A percentile compares a stretch with the other conserved stretches of the same genome.
These are phyloP conservation scores for Hemaris fuciformis DNA, from an alignment of 2,888 invertebrate genomes.

Conservation along the genomic window DNA sequence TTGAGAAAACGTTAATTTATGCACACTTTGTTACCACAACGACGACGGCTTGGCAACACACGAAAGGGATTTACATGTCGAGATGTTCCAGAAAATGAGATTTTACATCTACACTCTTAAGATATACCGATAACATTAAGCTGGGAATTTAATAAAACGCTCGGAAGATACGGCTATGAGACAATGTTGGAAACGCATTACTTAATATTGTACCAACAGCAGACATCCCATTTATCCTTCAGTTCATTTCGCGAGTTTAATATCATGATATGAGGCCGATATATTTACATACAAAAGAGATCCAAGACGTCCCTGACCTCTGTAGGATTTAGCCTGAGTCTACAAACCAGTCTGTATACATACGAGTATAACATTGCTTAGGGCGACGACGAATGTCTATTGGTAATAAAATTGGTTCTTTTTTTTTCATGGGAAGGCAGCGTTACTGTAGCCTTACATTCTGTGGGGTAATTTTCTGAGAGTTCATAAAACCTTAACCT, in stretches of 20 bases:
- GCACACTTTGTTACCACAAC: constrained; percentile 72
- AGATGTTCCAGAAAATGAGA: constrained; percentile 52
- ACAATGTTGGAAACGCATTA: neutral
- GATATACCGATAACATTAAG: constrained; percentile 15
- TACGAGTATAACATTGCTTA: too few relatives aligned
- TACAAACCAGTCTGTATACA: too few relatives aligned
- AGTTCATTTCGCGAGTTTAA: neutral
- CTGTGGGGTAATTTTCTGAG: too few relatives aligned
- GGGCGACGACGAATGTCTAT: too few relatives aligned
- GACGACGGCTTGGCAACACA: constrained; percentile 56
- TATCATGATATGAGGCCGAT: too few relatives aligned
- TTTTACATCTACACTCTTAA: constrained; percentile 38
- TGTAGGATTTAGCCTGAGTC: too few relatives aligned
- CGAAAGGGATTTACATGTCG: constrained; percentile 63
- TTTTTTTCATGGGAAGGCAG: too few relatives aligned
- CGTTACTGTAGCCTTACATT: too few relatives aligned
- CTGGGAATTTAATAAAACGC: constrained; percentile 2
- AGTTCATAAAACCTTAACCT: too few relatives aligned
- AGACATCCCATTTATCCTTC: neutral
- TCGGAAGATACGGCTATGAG: neutral
- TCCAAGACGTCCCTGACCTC: too few relatives aligned
- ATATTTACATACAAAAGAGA: too few relatives aligned
- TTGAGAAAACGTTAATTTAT: constrained; percentile 70
- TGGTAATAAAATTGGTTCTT: too few relatives aligned
- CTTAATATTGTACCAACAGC: neutral